Base-by-base conservation (phyloP, 2,797 vertebrate genomes). In the Sebastes variabilis region DNA sequence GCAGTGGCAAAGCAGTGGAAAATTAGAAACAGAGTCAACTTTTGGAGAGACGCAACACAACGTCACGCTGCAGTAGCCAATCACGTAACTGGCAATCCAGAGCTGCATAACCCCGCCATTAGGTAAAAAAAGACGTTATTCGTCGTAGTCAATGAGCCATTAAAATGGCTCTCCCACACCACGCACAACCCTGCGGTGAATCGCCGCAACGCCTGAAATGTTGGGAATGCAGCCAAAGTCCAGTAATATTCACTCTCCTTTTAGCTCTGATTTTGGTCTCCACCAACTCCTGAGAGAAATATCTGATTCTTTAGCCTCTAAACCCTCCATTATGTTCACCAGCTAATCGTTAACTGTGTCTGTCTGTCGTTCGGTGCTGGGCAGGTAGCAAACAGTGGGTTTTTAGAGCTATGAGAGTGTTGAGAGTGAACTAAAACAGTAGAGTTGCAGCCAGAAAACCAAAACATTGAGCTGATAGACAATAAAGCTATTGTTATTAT, bases 211-310 rank as follows among this genome's bases (percentile, higher is more conserved):
- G 3, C 46, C 18, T 49, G 46, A 49, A 0, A 0, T 49, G 18
- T 3, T 0, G 46, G 20, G 46, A 49, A 49, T 49, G 0, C 46
- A 49, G 0, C 46, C 7, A 0, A 27, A 32, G 14, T 36, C 3
- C 6, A 7, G 3, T 54, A 55, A 32, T 36, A 69, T 14, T 24
- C 20, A 64, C 5, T 24, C 52, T 54, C 18, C 29, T 73, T 36
- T 64, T 20, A 11, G 20, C 32, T 54, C 25, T 14, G 30, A 11
- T 18, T 75, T 69, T 70, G 59, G 54, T 74, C 18, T 22, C 65
- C 25, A 69, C 58, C 59, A 54, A 55, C 20, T 61, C 13, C 10
- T 56, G 7, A 24, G 29, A 16, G 66, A 65, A 55, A 65, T 4
- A 55, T 49, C 22, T 16, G 3, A 7, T 29, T 27, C 11, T 66